phyloP scores from a whole-genome alignment of 2,797 vertebrate genomes.

The Sitta carolinensis region DNA sequence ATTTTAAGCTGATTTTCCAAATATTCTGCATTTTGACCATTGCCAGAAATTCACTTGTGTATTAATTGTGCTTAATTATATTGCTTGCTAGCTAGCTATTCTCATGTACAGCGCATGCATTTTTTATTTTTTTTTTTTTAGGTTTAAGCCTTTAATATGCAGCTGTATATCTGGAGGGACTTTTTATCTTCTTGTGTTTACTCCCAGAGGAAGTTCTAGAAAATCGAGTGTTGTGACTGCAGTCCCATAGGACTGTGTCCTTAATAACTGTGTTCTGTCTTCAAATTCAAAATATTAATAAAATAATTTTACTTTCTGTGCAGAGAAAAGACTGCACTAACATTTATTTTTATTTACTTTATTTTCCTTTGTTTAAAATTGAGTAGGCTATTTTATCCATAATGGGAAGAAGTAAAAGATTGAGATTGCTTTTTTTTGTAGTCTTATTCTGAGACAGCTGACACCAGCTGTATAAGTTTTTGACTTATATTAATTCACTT shows the following conservation, averaged over 20 bases:
- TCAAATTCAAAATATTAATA: neutral
- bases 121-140: neutral
- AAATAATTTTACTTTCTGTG: neutral
- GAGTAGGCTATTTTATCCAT: neutral
- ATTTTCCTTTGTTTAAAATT: neutral
- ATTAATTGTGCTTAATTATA: neutral
- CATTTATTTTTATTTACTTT: neutral
- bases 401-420: neutral
- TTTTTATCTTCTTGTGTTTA: neutral
- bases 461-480: neutral
- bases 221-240: neutral
- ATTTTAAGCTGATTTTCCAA: neutral
- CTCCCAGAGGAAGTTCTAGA: neutral
- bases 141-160: neutral
- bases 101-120: neutral
- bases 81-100: neutral
- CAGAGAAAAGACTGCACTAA: neutral
- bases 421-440: neutral
- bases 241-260: neutral
- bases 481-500: neutral
- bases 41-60: neutral
- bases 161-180: neutral
- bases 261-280: neutral
- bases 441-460: neutral
- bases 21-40: neutral